Evolutionary conservation across 2,888 invertebrate species (phyloP), one percentile per base, ranked within the genome.

Genomic region (Acrobeloides nanus): DNA sequence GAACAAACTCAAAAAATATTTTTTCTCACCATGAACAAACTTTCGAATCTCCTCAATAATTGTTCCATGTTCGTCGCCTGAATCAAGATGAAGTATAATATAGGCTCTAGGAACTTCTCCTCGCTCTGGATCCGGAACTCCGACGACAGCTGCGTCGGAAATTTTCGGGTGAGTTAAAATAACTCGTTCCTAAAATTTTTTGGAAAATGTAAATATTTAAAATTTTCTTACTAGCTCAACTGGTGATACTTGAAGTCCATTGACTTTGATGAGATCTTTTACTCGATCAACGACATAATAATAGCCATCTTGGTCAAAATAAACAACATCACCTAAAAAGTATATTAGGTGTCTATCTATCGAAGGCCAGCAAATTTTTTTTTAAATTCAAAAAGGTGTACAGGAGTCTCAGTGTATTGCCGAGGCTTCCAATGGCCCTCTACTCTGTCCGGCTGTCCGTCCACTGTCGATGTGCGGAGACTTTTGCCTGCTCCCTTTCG

Each of bases 251-350:
- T 86, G 85, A 67, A 82, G 84, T 33, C 84, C 87, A 74, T 89
- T 88, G 70, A 86, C 87, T 75, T 89, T 89, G 66, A 89, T 89
- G 23, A 89, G 81, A 72, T 89, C 88, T 74, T 89, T 89, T 18
- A 87, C 77, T 51, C 89, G 78, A 74, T 88, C 89, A 1, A 87
- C 84, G 55, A 89, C 82, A 68, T 81, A 87, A 75, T 87, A 84
- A 74, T 80, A 83, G 0, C 82, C 83, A 15, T 87, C 82, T 1
- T 81, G 74, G 68, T 88, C 86, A 62, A 83, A 85, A 74, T 84
- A 85, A 1, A 84, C 88, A 57, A 89, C 78, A 74, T 89, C 89
- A 0, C 89, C 88, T 25, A 84, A 82, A 57, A n/a, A 82, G 81
- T 12, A 85, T n/a, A n/a, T n/a, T n/a, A n/a, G n/a, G n/a, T n/a